A percentile compares a stretch with the other conserved stretches of the same genome.
phyloP scores from a whole-genome alignment of 2,113 vertebrate genomes.

The Galbula dea region DNA sequence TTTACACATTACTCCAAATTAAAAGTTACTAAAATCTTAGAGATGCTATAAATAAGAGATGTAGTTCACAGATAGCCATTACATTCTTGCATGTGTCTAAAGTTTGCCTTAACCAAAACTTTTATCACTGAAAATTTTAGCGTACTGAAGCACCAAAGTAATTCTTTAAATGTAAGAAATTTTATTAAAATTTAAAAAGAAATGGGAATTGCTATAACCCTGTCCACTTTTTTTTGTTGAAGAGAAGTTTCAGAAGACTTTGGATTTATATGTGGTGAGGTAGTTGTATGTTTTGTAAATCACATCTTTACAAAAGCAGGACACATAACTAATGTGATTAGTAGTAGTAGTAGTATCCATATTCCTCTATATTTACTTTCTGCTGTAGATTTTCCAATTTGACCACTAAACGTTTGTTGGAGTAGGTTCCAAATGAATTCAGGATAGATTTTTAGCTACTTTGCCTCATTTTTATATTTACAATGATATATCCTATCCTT shows the following conservation, averaged over 20 bases:
- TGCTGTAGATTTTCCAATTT: background rate
- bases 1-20: too few species aligned
- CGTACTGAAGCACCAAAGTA: background rate
- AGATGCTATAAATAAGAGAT: background rate
- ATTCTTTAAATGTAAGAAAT: background rate
- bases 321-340: background rate
- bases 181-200: background rate
- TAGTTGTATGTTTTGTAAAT: background rate
- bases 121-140: background rate
- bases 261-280: background rate
- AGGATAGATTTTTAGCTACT: background rate
- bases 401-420: background rate
- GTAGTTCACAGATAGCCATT: background rate
- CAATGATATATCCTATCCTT: too few species aligned
- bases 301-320: background rate
- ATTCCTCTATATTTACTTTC: background rate
- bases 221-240: background rate
- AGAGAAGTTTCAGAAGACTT: background rate
- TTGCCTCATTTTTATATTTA: background rate
- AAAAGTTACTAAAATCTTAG: background rate
- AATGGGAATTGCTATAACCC: background rate
- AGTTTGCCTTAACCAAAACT: background rate
- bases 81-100: background rate
- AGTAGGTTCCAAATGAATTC: background rate
- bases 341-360: background rate